These are phyloP conservation scores for Asobara japonica DNA, from an alignment of 1,140 invertebrate species.

Conservation along the genomic window DNA sequence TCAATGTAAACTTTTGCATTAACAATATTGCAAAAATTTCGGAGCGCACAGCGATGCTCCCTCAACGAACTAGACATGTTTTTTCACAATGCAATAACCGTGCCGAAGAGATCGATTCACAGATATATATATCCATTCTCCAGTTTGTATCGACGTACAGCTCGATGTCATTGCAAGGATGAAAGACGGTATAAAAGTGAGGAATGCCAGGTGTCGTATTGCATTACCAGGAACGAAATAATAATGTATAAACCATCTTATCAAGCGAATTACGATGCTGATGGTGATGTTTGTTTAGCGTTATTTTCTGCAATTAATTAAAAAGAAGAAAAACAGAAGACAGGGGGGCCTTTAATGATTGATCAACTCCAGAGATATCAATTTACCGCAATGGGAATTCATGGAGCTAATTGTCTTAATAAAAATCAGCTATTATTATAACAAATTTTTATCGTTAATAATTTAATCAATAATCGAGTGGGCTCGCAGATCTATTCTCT, in stretches of 20 bases:
- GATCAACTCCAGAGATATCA: neutral
- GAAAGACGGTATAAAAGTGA: constrained; percentile 44
- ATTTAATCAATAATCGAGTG: constrained; percentile 4
- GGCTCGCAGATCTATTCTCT: neutral
- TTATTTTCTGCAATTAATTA: neutral
- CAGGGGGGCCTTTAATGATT: no score
- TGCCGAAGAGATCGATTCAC: constrained; percentile 57
- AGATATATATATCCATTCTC: constrained; percentile 42
- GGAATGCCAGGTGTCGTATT: constrained; percentile 45
- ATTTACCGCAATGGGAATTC: neutral
- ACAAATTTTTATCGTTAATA: neutral
- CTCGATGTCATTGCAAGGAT: constrained; percentile 50
- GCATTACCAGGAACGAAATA: constrained; percentile 39
- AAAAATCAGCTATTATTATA: neutral
- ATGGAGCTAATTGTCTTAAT: neutral
- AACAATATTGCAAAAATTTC: no score
- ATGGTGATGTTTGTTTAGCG: neutral
- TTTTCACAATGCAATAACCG: constrained; percentile 63
- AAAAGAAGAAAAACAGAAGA: neutral
- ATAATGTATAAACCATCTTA: constrained; percentile 27
- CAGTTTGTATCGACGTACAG: constrained; percentile 7
- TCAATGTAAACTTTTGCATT: neutral
- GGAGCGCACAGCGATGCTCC: no score
- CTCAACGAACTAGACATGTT: constrained; percentile 43
- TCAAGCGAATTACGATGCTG: constrained; percentile 31